Evolutionary conservation across 1,140 invertebrate species (phyloP), one percentile per base, ranked within the genome.

Genomic region (Hyphantria cunea): DNA sequence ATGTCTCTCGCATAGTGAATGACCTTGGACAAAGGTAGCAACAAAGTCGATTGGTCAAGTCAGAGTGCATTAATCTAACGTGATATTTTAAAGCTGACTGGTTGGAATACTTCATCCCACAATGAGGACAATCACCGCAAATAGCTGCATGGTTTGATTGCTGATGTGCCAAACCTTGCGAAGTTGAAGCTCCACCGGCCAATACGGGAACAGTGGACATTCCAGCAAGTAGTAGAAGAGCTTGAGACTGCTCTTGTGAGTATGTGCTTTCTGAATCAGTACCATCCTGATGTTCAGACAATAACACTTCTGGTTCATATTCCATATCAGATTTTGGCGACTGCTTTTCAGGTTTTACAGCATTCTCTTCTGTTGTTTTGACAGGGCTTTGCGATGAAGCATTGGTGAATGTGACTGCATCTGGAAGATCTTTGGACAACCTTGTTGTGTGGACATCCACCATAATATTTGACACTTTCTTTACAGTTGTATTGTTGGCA

Each of bases 71-170:
- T 72, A 94, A 88, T 59, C 93, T 91, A 33, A 94, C 94, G 73
- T 94, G 94, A 78, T 94, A 94, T 77, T 94, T 94, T 34, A 94
- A 82, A 25, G 94, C 93, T 11, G 93, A 94, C 76, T 94, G 93
- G 79, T 94, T 94, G 15, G 92, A 92, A 83, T 93, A 93, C 59
- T 91, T 92, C 86, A 93, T 92, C 51, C 93, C 93, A 68, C 93
- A 94, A 79, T 94, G 94, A 8, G 94, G 94, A 77, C 94, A 94
- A 68, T 93, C 93, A 0, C 93, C 93, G 69, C 92, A 93, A 12
- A 93, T 93, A 4, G 92, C 92, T 34, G 92, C 92, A 74, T 93
- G 93, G 61, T 93, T 92, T 3, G 87, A 84, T 52, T 89, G 86
- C 64, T 76, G 91, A 74, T 80, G 79, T 13, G 77, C 70, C 45